Base-by-base conservation (phyloP, 2,888 invertebrate genomes). In the Chymomyza caudatula region DNA sequence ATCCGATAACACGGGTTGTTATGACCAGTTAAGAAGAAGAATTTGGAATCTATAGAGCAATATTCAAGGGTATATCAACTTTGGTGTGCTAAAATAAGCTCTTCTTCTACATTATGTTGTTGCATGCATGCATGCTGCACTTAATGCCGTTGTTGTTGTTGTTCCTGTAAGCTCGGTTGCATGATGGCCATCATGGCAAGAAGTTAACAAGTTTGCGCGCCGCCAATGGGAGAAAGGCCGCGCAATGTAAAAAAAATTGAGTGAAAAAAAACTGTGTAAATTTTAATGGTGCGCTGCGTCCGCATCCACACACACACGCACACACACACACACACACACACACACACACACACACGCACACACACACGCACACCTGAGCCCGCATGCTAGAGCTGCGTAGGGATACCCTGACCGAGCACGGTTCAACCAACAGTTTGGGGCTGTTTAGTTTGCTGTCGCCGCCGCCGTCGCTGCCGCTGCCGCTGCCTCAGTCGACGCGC, bases 171-270 rank as follows among this genome's bases (percentile, higher is more conserved):
- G 69, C 70, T 73, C 78, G 78, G 75, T 77, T 68, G 85, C 81
- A 82, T 84, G 83, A 79, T 83, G 78, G 79, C 82, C 85, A 79
- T 79, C 78, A 79, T 84, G 85, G 78, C 79, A 81, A 76, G 79
- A 80, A 84, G 81, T 81, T 81, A 85, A 85, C 81, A 81, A 81
- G 85, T 81, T 81, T 85, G 83, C 85, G 85, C 77, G 74, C 79
- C 81, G 76, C 74, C 74, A 81, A 84, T 81, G 82, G 84, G 82
- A 80, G 81, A 84, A 79, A 84, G 78, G 84, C 84, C 78, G 67
- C 64, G 69, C 68, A 77, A 54, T 20, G 55, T 43, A 63, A 78
- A 74, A 61, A 74, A 69, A 47, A 59, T 19, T 47, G 47, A 47
- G 76, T 74, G 76, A 64, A 72, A 76, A 72, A 74, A 76, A 71